phyloP scores from a whole-genome alignment of 2,797 vertebrate genomes.

The Buceros bicornis region DNA sequence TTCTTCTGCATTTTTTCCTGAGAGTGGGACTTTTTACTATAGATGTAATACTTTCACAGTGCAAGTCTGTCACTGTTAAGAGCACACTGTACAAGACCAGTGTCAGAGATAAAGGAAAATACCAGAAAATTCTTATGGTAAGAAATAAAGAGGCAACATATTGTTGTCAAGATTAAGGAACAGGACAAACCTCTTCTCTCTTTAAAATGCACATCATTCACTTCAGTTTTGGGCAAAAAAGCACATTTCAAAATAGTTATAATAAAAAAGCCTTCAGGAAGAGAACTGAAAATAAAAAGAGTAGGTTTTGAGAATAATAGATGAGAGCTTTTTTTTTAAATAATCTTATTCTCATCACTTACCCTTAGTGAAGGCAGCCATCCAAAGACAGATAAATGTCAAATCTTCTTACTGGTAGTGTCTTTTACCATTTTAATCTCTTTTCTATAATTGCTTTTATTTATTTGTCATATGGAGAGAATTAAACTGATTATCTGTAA shows the following conservation, averaged over 20 bases:
- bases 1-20: neutral
- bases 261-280: neutral
- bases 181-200: neutral
- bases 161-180: neutral
- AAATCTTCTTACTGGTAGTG: neutral
- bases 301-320: neutral
- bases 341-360: neutral
- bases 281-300: neutral
- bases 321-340: neutral
- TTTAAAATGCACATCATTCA: constrained; percentile 6
- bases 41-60: neutral
- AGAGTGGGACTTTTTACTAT: neutral
- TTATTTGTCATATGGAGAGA: neutral
- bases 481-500: neutral
- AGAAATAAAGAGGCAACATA: neutral
- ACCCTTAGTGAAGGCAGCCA: neutral
- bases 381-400: neutral
- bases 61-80: neutral
- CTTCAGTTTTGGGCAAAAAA: neutral
- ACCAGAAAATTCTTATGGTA: neutral
- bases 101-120: neutral
- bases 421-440: neutral
- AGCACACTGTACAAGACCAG: neutral
- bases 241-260: neutral
- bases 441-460: neutral